Base-by-base conservation (phyloP, 2,888 invertebrate genomes). In the Melipona bicolor region DNA sequence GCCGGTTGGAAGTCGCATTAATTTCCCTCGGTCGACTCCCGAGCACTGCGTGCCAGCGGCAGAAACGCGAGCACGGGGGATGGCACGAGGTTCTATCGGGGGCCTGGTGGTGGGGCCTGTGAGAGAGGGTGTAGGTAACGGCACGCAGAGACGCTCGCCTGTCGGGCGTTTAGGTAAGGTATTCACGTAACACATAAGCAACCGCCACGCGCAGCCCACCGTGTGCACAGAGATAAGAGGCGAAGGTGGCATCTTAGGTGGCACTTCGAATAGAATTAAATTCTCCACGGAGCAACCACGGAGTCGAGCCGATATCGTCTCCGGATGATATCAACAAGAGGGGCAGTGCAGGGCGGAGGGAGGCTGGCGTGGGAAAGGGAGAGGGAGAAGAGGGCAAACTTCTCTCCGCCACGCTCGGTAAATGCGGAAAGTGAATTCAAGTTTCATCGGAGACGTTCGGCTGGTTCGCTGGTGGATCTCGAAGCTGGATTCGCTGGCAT, bases 131-230 rank as follows among this genome's bases (percentile, higher is more conserved):
- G 78, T 27, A 36, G 69, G 75, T 70, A 73, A 86, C 83, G 82
- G 81, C 74, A 86, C 89, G 90, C 89, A 87, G 89, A 87, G 85
- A 90, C 85, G 89, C 81, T 78, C 75, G 82, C 85, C 67, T 78
- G 64, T 70, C 69, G 65, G 88, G 91, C 91, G 90, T 91, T 94
- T 93, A 91, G 91, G 93, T 93, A 94, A 94, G 93, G 92, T 92
- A 93, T 94, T 94, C 94, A 94, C 94, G 94, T 94, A 94, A 93
- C 94, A 91, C 94, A 94, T 94, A 94, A 94, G 94, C 93, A 94
- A 93, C 91, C 88, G 91, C 86, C 88, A 91, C 92, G 91, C 92
- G 92, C 93, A 93, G 89, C 91, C 89, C 92, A 93, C 93, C 92
- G 93, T 93, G 93, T 93, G 93, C 94, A 93, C 93, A 91, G 90